These are phyloP conservation scores for Onchidella celtica DNA, from an alignment of 2,888 invertebrate species.

Conservation along the genomic window DNA sequence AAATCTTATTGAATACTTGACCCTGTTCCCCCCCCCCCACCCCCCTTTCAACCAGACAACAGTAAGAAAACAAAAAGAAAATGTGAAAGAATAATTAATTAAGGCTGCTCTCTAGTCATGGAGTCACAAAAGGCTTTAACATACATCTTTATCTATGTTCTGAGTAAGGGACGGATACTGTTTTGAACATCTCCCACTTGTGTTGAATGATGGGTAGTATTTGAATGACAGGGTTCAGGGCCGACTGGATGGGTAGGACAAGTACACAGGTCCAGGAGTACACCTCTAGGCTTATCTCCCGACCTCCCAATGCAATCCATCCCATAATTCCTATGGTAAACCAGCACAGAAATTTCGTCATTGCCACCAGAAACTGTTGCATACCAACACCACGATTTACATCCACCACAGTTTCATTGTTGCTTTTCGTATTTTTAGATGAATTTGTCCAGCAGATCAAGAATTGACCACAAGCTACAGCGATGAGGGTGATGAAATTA, in stretches of 20 bases:
- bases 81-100: too few relatives aligned
- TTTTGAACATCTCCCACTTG: neutral
- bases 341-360: conserved; percentile 74
- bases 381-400: conserved; percentile 64
- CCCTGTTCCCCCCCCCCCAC: too few relatives aligned
- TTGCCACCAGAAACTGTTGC: conserved; percentile 70
- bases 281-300: neutral
- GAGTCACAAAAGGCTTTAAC: too few relatives aligned
- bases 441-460: conserved; percentile 76
- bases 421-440: conserved; percentile 66
- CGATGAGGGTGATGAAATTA: conserved; percentile 71
- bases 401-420: conserved; percentile 45
- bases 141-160: too few relatives aligned
- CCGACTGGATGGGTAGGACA: neutral
- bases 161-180: too few relatives aligned
- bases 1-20: too few relatives aligned
- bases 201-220: neutral
- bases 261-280: neutral
- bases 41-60: too few relatives aligned
- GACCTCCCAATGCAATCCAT: neutral
- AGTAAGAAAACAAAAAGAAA: too few relatives aligned
- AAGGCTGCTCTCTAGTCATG: too few relatives aligned
- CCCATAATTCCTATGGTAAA: conserved; percentile 60
- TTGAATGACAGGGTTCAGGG: neutral
- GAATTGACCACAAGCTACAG: conserved; percentile 72